These are phyloP conservation scores for Acanthaster planci DNA, from an alignment of 35 echinoderm and acorn worm genomes.

Conservation along the genomic window DNA sequence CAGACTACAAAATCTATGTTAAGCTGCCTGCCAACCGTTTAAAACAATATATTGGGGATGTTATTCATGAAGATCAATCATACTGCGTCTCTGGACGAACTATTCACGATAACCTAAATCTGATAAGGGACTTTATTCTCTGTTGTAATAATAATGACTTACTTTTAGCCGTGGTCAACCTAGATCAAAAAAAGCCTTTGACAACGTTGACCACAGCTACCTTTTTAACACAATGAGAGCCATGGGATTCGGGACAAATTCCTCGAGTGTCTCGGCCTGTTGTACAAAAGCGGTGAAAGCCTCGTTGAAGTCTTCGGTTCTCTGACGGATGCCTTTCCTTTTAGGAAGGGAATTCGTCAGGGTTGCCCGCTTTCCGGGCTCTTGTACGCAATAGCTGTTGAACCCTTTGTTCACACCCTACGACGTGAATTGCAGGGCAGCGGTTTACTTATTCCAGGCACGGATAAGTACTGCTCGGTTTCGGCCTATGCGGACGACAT, in stretches of 20 bases:
- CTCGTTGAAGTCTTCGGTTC: background rate
- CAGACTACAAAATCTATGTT: constrained; percentile 30
- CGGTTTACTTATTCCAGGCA: background rate
- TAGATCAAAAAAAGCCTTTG: constrained; percentile 40
- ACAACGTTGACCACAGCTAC: background rate
- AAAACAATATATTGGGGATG: background rate
- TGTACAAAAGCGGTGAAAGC: constrained; percentile 25
- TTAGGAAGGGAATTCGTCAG: constrained; percentile 17
- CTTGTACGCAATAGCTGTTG: constrained; percentile 24
- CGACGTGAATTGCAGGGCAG: background rate
- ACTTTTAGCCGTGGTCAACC: constrained; percentile 9
- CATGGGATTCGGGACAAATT: constrained; percentile 23
- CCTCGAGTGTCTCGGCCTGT: background rate
- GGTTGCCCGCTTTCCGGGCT: constrained; percentile 37
- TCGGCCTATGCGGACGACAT: background rate
- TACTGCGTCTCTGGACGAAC: constrained; percentile 15
- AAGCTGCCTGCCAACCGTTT: background rate
- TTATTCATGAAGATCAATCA: constrained; percentile 9
- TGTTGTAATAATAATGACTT: background rate
- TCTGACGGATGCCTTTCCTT: background rate
- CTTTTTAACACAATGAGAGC: constrained; percentile 15
- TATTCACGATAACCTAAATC: constrained; percentile 11
- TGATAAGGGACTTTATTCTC: background rate
- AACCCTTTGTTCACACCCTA: background rate
- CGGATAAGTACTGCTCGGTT: background rate